Conservation (phyloP, 2,888 invertebrate species). For the Dryomyza anilis region DNA sequence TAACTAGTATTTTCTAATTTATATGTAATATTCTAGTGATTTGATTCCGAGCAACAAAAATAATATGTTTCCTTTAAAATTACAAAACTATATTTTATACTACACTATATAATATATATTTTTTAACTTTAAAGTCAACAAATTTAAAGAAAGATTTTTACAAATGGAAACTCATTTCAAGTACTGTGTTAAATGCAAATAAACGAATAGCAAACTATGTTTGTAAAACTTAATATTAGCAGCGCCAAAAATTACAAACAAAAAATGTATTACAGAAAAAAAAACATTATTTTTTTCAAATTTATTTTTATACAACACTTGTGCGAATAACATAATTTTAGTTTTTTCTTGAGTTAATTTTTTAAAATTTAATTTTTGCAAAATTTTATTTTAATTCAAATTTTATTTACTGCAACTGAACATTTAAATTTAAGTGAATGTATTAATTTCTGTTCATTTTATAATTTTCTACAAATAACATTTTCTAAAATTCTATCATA, state of each 20-base stretch:
- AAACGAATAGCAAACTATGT: constrained; percentile 1
- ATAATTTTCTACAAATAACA: no score
- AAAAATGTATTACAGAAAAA: not conserved
- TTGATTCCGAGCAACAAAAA: constrained; percentile 31
- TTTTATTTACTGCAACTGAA: no score
- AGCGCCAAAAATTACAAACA: constrained; percentile 20
- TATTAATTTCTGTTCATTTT: no score
- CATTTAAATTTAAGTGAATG: no score
- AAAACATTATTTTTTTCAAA: no score
- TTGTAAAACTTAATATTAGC: constrained; percentile 15
- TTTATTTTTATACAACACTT: constrained; percentile 3
- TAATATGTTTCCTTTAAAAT: constrained; percentile 23
- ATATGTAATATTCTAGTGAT: no score
- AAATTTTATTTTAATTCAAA: no score
- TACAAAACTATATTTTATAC: not conserved
- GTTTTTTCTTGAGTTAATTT: constrained; percentile 5
- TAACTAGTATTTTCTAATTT: constrained; percentile 34
- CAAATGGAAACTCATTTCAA: not conserved
- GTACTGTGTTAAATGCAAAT: not conserved
- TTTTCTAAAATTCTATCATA: no score
- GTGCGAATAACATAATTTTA: not conserved
- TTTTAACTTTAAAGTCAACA: constrained; percentile 3
- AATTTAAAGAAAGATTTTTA: no score
- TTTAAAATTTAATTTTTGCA: no score
- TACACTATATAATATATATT: constrained; percentile 23